Base-by-base conservation (phyloP, 2,113 vertebrate genomes). In the Labeo rohita region DNA sequence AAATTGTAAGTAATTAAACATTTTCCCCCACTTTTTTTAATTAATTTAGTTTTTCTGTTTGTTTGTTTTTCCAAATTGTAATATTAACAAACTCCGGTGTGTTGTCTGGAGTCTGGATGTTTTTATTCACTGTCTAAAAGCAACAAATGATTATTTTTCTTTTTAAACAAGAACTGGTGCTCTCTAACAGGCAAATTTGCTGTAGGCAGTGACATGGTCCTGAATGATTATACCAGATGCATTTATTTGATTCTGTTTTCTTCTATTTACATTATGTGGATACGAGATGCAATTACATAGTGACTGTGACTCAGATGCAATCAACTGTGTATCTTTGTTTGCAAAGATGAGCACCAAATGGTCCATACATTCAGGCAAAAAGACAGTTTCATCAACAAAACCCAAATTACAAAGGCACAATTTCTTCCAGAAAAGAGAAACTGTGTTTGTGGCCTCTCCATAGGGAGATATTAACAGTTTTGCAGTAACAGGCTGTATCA, bases 201-300 rank as follows among this genome's bases (percentile, higher is more conserved):
- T 61, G 77, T 63, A 80, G 36, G 18, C 6, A 45, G 43, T 2
- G 0, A 13, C 77, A 61, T 45, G 36, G 39, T 23, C 3, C 75
- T 56, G 52, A 39, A 78, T 7, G 4, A n/a, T 78, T 78, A 39
- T 56, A 36, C 52, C 36, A n/a, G 28, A 61, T 61, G 18, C 77
- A 23, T 79, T 59, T 59, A 79, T 59, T 39, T 3, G 10, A 43
- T 61, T 23, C 52, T 43, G 50, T 43, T 76, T 34, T 45, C 4
- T 61, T n/a, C 76, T 8, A n/a, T 61, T 80, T 45, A 80, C 56
- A 80, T 80, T 61, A 21, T 61, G 56, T 61, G 54, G n/a, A 63
- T 63, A 63, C 6, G 23, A 61, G 77, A 43, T 23, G 36, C 56
- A 80, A 80, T 80, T 80, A 45, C 39, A 23, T 13, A 5, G 36